Conservation (phyloP, 2,888 invertebrate species). For the Mesoligia furuncula region DNA sequence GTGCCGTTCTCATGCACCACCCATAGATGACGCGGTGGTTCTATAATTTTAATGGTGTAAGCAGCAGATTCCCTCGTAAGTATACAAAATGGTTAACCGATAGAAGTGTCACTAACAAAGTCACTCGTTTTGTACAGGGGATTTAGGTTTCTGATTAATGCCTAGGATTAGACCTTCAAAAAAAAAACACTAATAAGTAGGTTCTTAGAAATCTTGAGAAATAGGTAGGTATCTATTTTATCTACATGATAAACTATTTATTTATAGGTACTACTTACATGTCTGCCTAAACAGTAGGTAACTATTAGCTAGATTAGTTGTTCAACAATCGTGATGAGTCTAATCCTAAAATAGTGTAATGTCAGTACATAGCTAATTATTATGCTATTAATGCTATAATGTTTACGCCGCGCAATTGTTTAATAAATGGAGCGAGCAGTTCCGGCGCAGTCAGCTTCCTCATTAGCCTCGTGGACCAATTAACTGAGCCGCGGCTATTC, state of each 20-base stretch:
- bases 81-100: neutral
- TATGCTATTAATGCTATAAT: conserved; percentile 78
- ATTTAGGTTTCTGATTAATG: neutral
- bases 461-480: conserved; percentile 87
- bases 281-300: neutral
- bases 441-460: conserved; percentile 89
- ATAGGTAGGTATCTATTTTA: neutral
- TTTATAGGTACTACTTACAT: neutral
- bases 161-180: neutral
- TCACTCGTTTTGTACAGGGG: neutral
- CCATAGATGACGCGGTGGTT: conserved; percentile 95
- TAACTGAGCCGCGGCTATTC: conserved; percentile 80
- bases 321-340: neutral
- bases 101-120: neutral
- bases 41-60: conserved; percentile 72
- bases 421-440: conserved; percentile 87
- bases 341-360: conserved; percentile 53
- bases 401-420: conserved; percentile 85
- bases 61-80: neutral
- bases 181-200: neutral
- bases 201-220: neutral
- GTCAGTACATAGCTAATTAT: conserved; percentile 62
- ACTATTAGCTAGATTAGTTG: neutral
- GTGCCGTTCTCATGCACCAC: conserved; percentile 95
- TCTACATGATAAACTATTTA: neutral